phyloP scores from a whole-genome alignment of 53 echinoderm and acorn worm species.

The Temnopleurus reevesii region DNA sequence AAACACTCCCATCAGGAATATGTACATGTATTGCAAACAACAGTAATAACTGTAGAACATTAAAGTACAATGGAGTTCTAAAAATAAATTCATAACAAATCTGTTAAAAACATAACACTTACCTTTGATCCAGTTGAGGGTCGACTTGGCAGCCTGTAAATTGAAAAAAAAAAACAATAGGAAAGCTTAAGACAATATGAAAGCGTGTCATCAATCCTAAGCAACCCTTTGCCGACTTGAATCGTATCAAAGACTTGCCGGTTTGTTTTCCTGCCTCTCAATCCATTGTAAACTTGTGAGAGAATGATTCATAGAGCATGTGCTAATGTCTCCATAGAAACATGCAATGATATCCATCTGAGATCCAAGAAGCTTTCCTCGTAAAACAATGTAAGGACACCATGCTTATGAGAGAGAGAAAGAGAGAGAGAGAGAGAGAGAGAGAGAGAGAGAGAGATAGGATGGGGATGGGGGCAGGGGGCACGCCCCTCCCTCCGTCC shows the following conservation, averaged over 20 bases:
- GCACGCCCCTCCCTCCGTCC: background rate
- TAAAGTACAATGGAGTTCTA: too few relatives aligned
- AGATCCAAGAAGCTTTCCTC: constrained; percentile 14
- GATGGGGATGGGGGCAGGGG: background rate
- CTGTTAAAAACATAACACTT: too few relatives aligned
- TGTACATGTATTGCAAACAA: too few relatives aligned
- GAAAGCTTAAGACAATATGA: background rate
- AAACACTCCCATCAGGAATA: too few relatives aligned
- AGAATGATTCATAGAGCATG: constrained; percentile 26
- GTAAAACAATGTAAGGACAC: constrained; percentile 35
- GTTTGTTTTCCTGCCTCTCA: background rate
- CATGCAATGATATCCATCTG: constrained; percentile 16
- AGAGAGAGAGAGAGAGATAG: background rate
- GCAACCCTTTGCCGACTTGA: background rate
- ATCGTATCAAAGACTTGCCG: background rate
- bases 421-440: background rate
- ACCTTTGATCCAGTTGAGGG: background rate
- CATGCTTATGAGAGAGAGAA: background rate
- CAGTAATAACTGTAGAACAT: too few relatives aligned
- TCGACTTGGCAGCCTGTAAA: background rate
- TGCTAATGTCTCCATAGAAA: constrained; percentile 12
- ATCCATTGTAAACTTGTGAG: background rate
- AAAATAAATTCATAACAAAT: too few relatives aligned
- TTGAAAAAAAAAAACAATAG: background rate
- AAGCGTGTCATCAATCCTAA: background rate